Base-by-base conservation (phyloP, 2,888 invertebrate species). In the Physocephala rufipes region DNA sequence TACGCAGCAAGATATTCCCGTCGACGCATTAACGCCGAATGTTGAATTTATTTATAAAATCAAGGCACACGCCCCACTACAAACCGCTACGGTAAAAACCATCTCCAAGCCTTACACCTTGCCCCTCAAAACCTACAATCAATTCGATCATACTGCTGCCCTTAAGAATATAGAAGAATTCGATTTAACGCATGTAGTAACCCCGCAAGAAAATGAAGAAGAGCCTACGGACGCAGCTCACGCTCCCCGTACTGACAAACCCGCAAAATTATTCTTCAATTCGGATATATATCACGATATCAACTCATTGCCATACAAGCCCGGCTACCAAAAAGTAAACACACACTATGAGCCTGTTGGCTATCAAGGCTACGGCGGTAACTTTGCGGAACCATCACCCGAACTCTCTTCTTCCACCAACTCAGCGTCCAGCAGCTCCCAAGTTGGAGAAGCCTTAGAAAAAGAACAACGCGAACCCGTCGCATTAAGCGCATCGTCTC, bases 211-310 rank as follows among this genome's bases (percentile, higher is more conserved):
- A 19, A 77, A 75, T 3, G 78, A 78, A n/a, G 77, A 79, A 1
- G 75, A 73, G 19, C 74, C 19, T 76, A 76, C 9, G 73, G 75
- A 0, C 73, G 61, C 15, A 26, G 58, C 30, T 12, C 62, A 68
- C 21, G 51, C 19, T 4, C 3, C 51, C 19, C 36, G 49, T 12
- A 19, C 55, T 9, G 73, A 74, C 15, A 82, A 81, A 64, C 82
- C 81, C 1, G 82, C 80, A 2, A 85, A 85, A 47, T 73, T 86
- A 1, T 85, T 83, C 36, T 85, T 86, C 66, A 85, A 84, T 69
- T 83, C 84, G 0, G 85, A 86, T 49, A 85, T 84, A 51, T 86
- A 86, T 74, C 85, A 83, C 24, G 86, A 86, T 71, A 85, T 86
- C 45, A 86, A 86, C 70, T 82, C 86, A 1, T 68, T 86, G 69